These are phyloP conservation scores for Gastracanthus pulcherrimus DNA, from an alignment of 2,888 invertebrate species.

Conservation along the genomic window DNA sequence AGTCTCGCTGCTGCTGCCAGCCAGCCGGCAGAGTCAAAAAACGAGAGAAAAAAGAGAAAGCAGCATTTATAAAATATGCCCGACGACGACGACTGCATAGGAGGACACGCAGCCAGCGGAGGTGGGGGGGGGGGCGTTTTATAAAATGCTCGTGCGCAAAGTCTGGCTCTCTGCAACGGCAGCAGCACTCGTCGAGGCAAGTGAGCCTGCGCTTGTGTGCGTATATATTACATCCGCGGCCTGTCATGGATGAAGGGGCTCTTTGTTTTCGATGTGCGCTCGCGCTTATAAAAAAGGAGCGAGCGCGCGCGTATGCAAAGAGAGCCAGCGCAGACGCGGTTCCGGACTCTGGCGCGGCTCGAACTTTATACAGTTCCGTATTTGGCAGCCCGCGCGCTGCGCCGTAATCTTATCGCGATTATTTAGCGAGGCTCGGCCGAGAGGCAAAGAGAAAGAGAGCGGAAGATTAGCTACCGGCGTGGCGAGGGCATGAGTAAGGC, in stretches of 20 bases:
- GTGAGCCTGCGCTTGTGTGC: neutral
- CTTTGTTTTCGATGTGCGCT: constrained; percentile 49
- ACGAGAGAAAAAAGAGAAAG: neutral
- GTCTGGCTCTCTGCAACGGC: too few relatives aligned
- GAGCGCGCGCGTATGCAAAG: neutral
- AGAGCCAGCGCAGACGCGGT: neutral
- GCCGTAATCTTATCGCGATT: constrained; percentile 39
- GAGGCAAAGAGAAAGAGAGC: neutral
- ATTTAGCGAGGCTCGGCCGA: constrained; percentile 2
- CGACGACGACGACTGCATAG: neutral
- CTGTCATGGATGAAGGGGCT: constrained; percentile 52
- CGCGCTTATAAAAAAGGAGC: neutral
- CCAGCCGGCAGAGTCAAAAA: constrained; percentile 20
- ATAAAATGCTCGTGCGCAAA: constrained; percentile 3
- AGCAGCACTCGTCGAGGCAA: neutral
- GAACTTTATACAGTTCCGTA: constrained; percentile 20
- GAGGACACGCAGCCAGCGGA: neutral
- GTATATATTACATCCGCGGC: neutral
- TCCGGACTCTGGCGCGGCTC: neutral
- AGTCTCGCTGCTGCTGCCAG: too few relatives aligned
- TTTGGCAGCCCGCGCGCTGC: constrained; percentile 18
- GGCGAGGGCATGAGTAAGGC: neutral
- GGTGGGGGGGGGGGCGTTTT: neutral
- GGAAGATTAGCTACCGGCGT: neutral
- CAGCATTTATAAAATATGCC: neutral